Evolutionary conservation across 2,888 invertebrate species (phyloP).

Genomic region (Rhagophthalmus giganteus): DNA sequence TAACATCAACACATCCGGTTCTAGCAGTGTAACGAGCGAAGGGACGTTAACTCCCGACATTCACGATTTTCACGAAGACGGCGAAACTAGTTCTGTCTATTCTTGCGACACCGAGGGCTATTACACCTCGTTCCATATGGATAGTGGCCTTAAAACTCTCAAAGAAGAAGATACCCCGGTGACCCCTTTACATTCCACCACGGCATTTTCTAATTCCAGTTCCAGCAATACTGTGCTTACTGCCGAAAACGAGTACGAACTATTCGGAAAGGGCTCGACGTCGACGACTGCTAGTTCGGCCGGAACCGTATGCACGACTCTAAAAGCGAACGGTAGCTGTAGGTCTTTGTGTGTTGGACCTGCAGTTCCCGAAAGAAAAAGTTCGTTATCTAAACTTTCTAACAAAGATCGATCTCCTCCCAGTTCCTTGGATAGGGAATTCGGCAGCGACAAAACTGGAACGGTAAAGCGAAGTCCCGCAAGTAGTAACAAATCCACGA

Average conservation of each 20-base stretch:
- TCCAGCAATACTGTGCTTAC: slow-evolving; percentile 71
- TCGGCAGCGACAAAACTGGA: slow-evolving; percentile 51
- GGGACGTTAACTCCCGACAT: slow-evolving; percentile 84
- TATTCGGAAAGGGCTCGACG: slow-evolving; percentile 89
- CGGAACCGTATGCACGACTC: slow-evolving; percentile 84
- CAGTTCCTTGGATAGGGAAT: slow-evolving; percentile 53
- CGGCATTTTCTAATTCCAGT: slow-evolving; percentile 69
- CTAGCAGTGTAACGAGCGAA: slow-evolving; percentile 82
- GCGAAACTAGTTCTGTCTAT: slow-evolving; percentile 88
- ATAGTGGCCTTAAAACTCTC: slow-evolving; percentile 86
- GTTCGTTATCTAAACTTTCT: slow-evolving; percentile 65
- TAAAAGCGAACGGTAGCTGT: slow-evolving; percentile 70
- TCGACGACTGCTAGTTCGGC: slow-evolving; percentile 90
- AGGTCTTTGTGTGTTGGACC: slow-evolving; percentile 68
- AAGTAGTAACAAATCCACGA: slow-evolving; percentile 58
- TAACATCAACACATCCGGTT: slow-evolving; percentile 74
- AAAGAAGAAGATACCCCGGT: slow-evolving; percentile 76
- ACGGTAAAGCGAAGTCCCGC: slow-evolving; percentile 54
- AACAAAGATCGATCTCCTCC: slow-evolving; percentile 57
- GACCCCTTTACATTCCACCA: slow-evolving; percentile 73
- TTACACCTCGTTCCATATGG: slow-evolving; percentile 96
- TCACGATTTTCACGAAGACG: slow-evolving; percentile 78
- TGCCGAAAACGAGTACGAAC: slow-evolving; percentile 86
- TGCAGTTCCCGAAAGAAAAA: slow-evolving; percentile 80
- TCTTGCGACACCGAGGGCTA: slow-evolving; percentile 97